Evolutionary conservation across 2,797 vertebrate genomes (phyloP).

Genomic region (Novumbra hubbsi): DNA sequence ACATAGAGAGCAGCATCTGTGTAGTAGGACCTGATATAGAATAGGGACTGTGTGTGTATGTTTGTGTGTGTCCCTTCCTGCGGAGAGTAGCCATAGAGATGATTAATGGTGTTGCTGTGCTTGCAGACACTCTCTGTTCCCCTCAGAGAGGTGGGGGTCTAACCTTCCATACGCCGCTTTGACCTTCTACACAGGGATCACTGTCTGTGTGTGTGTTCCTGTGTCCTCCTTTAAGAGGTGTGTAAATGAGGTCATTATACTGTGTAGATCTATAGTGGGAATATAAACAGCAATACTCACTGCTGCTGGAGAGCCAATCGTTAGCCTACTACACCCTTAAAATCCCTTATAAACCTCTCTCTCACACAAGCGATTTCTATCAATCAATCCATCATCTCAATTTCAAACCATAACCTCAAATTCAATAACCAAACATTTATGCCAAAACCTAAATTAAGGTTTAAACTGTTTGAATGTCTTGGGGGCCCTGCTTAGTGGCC

Average conservation of each 20-base stretch:
- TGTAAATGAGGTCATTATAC: slow-evolving; percentile 72
- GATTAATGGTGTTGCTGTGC: slow-evolving; percentile 72
- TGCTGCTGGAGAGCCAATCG: slow-evolving; percentile 59
- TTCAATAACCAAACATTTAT: no score
- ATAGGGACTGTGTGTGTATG: slow-evolving; percentile 10
- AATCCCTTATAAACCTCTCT: slow-evolving; percentile 72
- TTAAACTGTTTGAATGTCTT: no score
- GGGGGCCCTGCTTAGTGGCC: no score
- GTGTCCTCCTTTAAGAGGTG: slow-evolving; percentile 49
- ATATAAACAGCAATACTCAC: slow-evolving; percentile 54
- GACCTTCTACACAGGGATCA: slow-evolving; percentile 52
- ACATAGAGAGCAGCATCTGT: slow-evolving; percentile 13
- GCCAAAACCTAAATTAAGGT: no score
- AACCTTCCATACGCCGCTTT: slow-evolving; percentile 66
- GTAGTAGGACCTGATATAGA: background rate
- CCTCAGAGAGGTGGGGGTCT: slow-evolving; percentile 64
- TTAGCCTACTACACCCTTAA: slow-evolving; percentile 65
- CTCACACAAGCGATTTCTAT: slow-evolving; percentile 14
- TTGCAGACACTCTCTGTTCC: slow-evolving; percentile 67
- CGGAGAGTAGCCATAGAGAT: slow-evolving; percentile 67
- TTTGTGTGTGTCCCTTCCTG: slow-evolving; percentile 27
- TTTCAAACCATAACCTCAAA: no score
- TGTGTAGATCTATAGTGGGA: slow-evolving; percentile 45
- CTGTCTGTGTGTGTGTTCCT: slow-evolving; percentile 9
- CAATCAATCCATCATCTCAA: no score